Conservation (phyloP, 2,797 vertebrate species). For the Phrynocephalus forsythii region DNA sequence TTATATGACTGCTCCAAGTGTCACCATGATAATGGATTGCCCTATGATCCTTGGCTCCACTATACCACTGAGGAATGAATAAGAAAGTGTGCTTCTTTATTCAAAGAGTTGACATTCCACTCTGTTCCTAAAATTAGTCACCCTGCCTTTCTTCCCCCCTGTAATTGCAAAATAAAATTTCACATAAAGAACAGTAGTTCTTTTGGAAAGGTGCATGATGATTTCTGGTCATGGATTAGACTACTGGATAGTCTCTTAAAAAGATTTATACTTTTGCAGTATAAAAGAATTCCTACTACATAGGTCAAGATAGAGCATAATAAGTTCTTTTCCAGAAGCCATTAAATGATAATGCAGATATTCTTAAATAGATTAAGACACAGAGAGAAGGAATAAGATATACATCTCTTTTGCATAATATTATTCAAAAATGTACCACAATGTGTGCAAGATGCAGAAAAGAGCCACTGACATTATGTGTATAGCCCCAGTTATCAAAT, state of each 20-base stretch:
- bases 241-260: conserved; percentile 53
- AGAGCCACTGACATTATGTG: conserved; percentile 43
- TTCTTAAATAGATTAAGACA: conserved; percentile 45
- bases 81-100: conserved; percentile 39
- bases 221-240: conserved; percentile 48
- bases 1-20: too few species aligned
- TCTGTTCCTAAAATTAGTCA: conserved; percentile 43
- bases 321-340: conserved; percentile 49
- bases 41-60: too few species aligned
- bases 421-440: conserved; percentile 46
- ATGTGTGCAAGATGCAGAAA: conserved; percentile 38
- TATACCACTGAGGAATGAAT: conserved; percentile 4
- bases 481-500: conserved; percentile 42
- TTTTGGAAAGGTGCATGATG: conserved; percentile 39
- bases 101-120: conserved; percentile 50
- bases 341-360: conserved; percentile 38
- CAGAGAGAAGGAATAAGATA: conserved; percentile 55
- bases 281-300: conserved; percentile 54
- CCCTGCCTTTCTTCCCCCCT: conserved; percentile 28
- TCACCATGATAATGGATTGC: too few species aligned
- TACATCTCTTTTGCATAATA: conserved; percentile 43
- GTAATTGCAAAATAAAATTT: conserved; percentile 55
- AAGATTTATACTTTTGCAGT: conserved; percentile 50
- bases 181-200: conserved; percentile 37
- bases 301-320: conserved; percentile 50